Base-by-base conservation (phyloP, 2,888 invertebrate species). In the Orthosia cruda region DNA sequence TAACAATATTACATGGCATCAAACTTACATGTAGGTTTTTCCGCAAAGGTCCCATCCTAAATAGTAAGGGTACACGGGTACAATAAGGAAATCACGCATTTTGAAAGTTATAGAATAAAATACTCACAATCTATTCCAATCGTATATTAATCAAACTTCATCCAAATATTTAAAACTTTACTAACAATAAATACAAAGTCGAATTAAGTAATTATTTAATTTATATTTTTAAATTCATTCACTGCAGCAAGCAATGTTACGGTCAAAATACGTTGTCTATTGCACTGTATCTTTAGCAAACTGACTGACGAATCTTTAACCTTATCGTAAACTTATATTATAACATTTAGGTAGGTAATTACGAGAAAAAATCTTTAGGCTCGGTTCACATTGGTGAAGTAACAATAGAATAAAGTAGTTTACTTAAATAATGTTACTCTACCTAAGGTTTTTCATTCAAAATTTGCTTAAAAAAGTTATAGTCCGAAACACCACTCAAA, bases 241-340 rank as follows among this genome's bases (percentile, higher is more conserved):
- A 9, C 9, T 40, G 40, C 2, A 55, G 15, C 9, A 20, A 50
- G 15, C 26, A 45, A 64, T 54, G 16, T n/a, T 20, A 45, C 20
- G 62, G 1, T 18, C 15, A 15, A 52, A 26, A 72, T 11, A 80
- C 63, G 72, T 58, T 72, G 20, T 59, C 20, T 64, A 52, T 40
- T 4, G 11, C 40, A 13, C 49, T 4, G 15, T 12, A 20, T 18
- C 16, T 15, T 12, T 16, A 67, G 5, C 45, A 23, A 18, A 66
- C 58, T 58, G 45, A 59, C 73, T 72, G 58, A 58, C 15, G 54
- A 54, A 63, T 64, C 18, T 72, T 52, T 15, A 47, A 63, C 40
- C 4, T 49, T 20, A 11, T 50, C 16, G 18, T 23, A 40, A 40
- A 40, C 7, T 1, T 40, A 40, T 9, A 4, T 40, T 9, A 40